A percentile compares a stretch with the other conserved stretches of the same genome.
phyloP scores from a whole-genome alignment of 2,888 invertebrate species.

The Ommatoiulus sabulosus region DNA sequence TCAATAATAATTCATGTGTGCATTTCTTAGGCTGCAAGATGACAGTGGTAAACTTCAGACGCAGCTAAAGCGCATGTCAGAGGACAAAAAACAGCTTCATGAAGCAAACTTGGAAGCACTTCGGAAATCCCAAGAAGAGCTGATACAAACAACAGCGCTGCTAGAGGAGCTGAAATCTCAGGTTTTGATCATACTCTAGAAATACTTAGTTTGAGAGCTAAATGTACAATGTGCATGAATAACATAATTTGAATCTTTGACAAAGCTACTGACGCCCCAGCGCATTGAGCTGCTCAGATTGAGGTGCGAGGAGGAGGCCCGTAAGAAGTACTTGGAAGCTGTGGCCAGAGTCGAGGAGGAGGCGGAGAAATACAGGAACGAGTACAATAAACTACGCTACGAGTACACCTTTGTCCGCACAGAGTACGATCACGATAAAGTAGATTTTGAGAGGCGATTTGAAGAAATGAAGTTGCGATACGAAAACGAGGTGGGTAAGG shows the following conservation, averaged over 20 bases:
- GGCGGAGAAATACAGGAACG: background rate
- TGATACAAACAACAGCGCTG: background rate
- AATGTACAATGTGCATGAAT: background rate
- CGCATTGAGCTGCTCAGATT: background rate
- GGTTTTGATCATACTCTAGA: background rate
- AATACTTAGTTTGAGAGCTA: background rate
- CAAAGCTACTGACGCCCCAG: background rate
- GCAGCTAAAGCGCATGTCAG: background rate
- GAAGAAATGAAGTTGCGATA: background rate
- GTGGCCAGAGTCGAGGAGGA: background rate
- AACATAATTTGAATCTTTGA: background rate
- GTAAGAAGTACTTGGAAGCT: background rate
- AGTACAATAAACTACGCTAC: conserved; percentile 12
- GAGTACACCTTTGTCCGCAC: background rate
- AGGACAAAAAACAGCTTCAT: background rate
- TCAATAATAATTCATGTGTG: background rate
- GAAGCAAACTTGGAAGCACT: conserved; percentile 16
- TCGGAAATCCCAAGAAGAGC: conserved; percentile 25
- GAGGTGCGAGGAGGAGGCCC: background rate
- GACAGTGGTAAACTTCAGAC: background rate
- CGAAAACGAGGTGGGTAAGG: background rate
- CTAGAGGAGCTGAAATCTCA: background rate
- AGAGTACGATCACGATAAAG: background rate
- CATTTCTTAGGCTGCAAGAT: conserved; percentile 24
- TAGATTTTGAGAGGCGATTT: background rate